Evolutionary conservation across 1,140 invertebrate species (phyloP).

Genomic region (Uloborus diversus): DNA sequence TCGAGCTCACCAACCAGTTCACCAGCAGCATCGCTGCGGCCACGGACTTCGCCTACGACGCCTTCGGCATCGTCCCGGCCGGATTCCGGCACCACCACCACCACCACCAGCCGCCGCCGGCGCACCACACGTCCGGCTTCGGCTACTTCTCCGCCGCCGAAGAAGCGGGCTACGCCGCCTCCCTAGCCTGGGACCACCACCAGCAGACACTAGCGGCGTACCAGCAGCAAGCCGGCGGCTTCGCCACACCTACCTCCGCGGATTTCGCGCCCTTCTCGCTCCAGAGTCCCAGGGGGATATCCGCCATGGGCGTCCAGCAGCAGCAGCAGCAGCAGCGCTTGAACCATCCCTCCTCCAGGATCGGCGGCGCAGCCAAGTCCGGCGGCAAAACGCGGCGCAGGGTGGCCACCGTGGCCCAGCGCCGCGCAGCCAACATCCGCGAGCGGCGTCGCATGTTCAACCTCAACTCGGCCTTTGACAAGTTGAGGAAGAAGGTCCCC

Average conservation of each 20-base stretch:
- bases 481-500: constrained; percentile 90
- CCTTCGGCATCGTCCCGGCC: constrained; percentile 30
- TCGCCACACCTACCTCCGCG: not conserved
- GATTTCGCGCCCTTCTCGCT: constrained; percentile 39
- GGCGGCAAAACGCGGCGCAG: constrained; percentile 78
- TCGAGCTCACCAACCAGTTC: constrained; percentile 55
- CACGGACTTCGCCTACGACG: constrained; percentile 48
- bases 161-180: constrained; percentile 28
- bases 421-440: constrained; percentile 91
- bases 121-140: constrained; percentile 15
- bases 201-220: constrained; percentile 1
- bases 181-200: constrained; percentile 10
- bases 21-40: constrained; percentile 22
- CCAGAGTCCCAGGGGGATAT: not conserved
- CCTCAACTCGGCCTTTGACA: constrained; percentile 97
- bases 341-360: not conserved
- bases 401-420: constrained; percentile 88
- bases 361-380: not conserved
- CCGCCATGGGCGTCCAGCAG: constrained; percentile 4
- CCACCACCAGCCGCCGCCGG: constrained; percentile 9
- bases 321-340: too few relatives aligned
- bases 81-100: not conserved
- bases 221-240: not conserved
- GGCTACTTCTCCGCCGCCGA: constrained; percentile 19
- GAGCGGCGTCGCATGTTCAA: constrained; percentile 96